Evolutionary conservation across 2,888 invertebrate genomes (phyloP).

Genomic region (Neoascia interrupta): DNA sequence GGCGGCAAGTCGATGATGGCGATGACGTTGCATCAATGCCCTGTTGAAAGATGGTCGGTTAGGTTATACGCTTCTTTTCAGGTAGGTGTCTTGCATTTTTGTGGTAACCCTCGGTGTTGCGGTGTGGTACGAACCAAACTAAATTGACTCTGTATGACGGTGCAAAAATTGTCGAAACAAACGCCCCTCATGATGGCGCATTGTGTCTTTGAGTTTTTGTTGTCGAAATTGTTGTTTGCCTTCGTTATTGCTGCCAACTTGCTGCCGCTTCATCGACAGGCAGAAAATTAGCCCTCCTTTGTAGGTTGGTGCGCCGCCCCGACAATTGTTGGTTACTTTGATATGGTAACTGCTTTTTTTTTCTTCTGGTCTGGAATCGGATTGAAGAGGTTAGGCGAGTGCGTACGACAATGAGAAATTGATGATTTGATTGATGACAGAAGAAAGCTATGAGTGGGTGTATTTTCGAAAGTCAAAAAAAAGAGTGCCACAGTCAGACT

Average conservation of each 20-base stretch:
- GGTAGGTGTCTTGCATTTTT: conserved; percentile 47
- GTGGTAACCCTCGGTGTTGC: conserved; percentile 40
- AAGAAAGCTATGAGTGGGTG: conserved; percentile 37
- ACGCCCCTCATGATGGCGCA: conserved; percentile 42
- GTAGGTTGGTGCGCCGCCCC: conserved; percentile 50
- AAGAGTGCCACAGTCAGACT: no score
- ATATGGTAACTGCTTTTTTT: conserved; percentile 48
- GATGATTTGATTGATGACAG: conserved; percentile 16
- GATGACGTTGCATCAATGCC: conserved; percentile 53
- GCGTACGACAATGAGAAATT: conserved; percentile 10
- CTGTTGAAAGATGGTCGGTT: conserved; percentile 49
- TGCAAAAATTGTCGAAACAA: conserved; percentile 53
- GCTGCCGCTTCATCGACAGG: conserved; percentile 52
- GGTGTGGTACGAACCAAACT: conserved; percentile 1
- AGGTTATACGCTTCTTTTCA: no score
- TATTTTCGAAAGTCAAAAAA: no score
- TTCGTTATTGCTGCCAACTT: conserved; percentile 66
- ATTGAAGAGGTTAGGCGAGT: conserved; percentile 22
- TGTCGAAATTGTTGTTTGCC: conserved; percentile 61
- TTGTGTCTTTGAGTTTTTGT: conserved; percentile 31
- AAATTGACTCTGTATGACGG: conserved; percentile 65
- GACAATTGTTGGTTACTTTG: conserved; percentile 54
- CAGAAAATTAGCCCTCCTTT: conserved; percentile 57
- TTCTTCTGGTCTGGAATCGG: conserved; percentile 9
- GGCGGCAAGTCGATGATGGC: conserved; percentile 45